phyloP scores from a whole-genome alignment of 2,797 vertebrate species.

The Neostethus bicornis region DNA sequence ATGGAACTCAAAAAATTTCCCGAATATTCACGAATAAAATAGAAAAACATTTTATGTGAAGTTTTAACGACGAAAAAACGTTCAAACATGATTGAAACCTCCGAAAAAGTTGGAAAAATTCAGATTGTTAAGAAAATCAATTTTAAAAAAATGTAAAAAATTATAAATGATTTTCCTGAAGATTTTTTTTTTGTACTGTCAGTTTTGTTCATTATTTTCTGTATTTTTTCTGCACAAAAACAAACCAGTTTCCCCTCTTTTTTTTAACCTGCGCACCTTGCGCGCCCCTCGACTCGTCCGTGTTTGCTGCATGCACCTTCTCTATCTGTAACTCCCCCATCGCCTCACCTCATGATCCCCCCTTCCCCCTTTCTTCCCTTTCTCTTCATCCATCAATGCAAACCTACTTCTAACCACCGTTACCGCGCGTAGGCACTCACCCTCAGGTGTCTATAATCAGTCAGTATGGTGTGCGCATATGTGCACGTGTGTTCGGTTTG shows the following conservation, averaged over 20 bases:
- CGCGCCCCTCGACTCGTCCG: slow-evolving; percentile 29
- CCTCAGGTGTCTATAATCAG: slow-evolving; percentile 26
- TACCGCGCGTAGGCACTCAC: slow-evolving; percentile 36
- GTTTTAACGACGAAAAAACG: too few relatives aligned
- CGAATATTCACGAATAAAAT: too few relatives aligned
- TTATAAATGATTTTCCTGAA: too few relatives aligned
- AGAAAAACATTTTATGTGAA: too few relatives aligned
- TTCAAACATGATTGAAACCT: too few relatives aligned
- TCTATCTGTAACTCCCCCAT: slow-evolving; percentile 33
- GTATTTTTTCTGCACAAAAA: slow-evolving; percentile 7
- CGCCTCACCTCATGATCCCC: slow-evolving; percentile 38
- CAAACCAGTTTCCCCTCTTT: slow-evolving; percentile 13
- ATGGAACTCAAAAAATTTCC: too few relatives aligned
- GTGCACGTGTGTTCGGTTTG: slow-evolving; percentile 80
- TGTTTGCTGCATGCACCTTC: slow-evolving; percentile 41
- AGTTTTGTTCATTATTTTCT: neutral
- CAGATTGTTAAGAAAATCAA: too few relatives aligned
- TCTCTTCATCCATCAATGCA: slow-evolving; percentile 50
- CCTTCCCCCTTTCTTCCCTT: slow-evolving; percentile 20
- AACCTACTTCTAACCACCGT: slow-evolving; percentile 61
- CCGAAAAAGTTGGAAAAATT: too few relatives aligned
- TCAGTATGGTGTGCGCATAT: slow-evolving; percentile 24
- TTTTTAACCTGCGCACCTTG: slow-evolving; percentile 24
- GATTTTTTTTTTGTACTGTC: too few relatives aligned
- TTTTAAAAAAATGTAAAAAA: too few relatives aligned